Evolutionary conservation across 2,888 invertebrate genomes (phyloP), one percentile per base, ranked within the genome.

Genomic region (Perizoma flavofasciatum): DNA sequence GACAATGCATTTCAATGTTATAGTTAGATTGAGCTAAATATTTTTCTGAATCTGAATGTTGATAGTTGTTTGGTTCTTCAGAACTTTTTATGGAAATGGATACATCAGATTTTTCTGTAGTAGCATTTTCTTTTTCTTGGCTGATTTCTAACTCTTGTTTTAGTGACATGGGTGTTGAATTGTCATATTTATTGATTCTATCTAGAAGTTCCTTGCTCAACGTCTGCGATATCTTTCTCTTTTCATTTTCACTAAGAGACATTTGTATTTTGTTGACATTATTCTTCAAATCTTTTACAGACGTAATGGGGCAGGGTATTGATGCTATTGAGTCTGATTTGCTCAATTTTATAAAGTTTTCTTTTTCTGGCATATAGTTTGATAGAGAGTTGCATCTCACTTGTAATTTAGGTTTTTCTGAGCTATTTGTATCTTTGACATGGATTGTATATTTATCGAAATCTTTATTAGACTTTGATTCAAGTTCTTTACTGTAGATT

Each of bases 191-290:
- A 44, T 86, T 92, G 9, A 95, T 93, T 75, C 94, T 94, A 69
- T 94, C 94, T 66, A 96, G 85, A 34, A 96, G 93, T 84, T 97
- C 96, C 76, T 94, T 94, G 69, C 96, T 95, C 5, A 97, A 86
- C 3, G 94, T 94, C 83, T 95, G 93, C 0, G 96, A 96, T 53
- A 96, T 89, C 68, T 94, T 93, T 74, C 94, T 94, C 74, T 96
- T 97, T 71, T 96, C 96, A 39, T 90, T 92, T 86, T 96, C 96
- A 45, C 94, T 94, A 0, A 92, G 78, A 51, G 82, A 75, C 89
- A 91, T 91, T 79, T 91, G 91, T 64, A 91, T 88, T 84, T 91
- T 88, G 62, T 92, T 90, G 0, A 86, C 86, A 67, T 89, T 89
- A 71, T 90, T 90, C 78, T 91, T 92, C 51, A 88, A 68, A 63